A percentile compares a stretch with the other conserved stretches of the same genome.
phyloP scores from a whole-genome alignment of 2,888 invertebrate genomes.

The Clitarchus hookeri region DNA sequence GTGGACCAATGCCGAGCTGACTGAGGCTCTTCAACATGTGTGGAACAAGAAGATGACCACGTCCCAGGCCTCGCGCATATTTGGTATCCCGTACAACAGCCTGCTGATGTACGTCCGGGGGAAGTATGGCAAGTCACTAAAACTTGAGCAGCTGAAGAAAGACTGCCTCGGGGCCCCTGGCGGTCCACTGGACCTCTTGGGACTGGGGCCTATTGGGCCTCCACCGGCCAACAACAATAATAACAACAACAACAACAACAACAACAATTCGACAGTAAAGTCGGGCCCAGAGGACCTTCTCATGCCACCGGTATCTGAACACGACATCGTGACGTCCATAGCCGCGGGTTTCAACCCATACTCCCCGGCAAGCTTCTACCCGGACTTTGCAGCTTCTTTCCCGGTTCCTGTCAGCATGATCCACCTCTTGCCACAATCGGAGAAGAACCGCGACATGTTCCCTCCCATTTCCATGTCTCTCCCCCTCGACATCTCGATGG shows the following conservation, averaged over 20 bases:
- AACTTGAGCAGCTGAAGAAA: constrained; percentile 83
- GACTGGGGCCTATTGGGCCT: constrained; percentile 56
- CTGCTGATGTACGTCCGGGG: constrained; percentile 90
- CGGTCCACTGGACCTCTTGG: constrained; percentile 68
- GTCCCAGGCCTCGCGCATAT: constrained; percentile 86
- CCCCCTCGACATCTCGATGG: constrained; percentile 39
- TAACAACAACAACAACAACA: constrained; percentile 59
- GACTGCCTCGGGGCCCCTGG: constrained; percentile 82
- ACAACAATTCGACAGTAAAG: constrained; percentile 58
- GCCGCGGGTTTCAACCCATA: constrained; percentile 70
- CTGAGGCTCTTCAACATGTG: constrained; percentile 89
- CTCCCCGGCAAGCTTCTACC: constrained; percentile 72
- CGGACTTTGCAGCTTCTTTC: constrained; percentile 78
- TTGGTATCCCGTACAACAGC: constrained; percentile 93
- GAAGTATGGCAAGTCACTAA: constrained; percentile 90
- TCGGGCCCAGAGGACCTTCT: constrained; percentile 36
- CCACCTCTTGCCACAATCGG: constrained; percentile 78
- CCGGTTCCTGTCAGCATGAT: constrained; percentile 85
- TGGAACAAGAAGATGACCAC: constrained; percentile 96
- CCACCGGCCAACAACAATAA: constrained; percentile 48
- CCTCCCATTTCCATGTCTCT: constrained; percentile 38
- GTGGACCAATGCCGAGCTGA: constrained; percentile 90
- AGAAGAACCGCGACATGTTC: constrained; percentile 65
- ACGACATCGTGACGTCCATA: constrained; percentile 52
- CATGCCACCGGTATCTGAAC: constrained; percentile 36